Base-by-base conservation (phyloP, 2,888 invertebrate genomes). In the Leptopterna dolabrata region DNA sequence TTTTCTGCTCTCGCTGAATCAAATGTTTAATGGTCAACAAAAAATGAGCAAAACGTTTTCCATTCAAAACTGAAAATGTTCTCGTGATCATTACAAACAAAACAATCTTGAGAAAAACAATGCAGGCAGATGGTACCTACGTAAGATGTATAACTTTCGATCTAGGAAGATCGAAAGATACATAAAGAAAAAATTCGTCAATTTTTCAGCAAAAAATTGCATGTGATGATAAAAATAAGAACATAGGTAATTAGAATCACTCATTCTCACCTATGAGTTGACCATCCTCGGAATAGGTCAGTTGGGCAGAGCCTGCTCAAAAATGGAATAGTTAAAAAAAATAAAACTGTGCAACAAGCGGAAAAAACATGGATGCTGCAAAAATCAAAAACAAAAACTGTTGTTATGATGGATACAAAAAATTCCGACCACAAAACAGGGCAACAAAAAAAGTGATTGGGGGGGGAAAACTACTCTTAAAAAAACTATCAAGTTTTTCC, bases 241-340 rank as follows among this genome's bases (percentile, higher is more conserved):
- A n/a, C n/a, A n/a, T n/a, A 36, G 2, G 36, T 4, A 36, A 36
- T 36, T 7, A 36, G 7, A 36, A 36, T 36, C 36, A 36, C 36
- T 36, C 36, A 36, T 36, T 41, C 89, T 90, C 88, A 90, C 90
- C 90, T 90, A 89, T 82, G 6, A 89, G 55, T 71, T 89, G 89
- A 76, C 90, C 90, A 29, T 89, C 89, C 70, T 90, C 89, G 87
- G 88, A 88, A 87, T 70, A 85, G 16, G 85, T 73, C 73, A 89
- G 51, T 71, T 89, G 87, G 78, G 87, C 73, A 87, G 89, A 88
- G 89, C 89, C 90, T 90, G 90, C 87, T 85, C 86, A 88, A 73
- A 86, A 81, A 84, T 63, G 87, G 70, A 70, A 55, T 30, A 24
- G 41, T 78, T 80, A 47, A 76, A 85, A 85, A 73, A 29, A 85